Percentiles rank a stretch among this genome's conserved stretches.
Evolutionary conservation across 2,113 vertebrate species (phyloP).

Genomic region (Ailurus styani): DNA sequence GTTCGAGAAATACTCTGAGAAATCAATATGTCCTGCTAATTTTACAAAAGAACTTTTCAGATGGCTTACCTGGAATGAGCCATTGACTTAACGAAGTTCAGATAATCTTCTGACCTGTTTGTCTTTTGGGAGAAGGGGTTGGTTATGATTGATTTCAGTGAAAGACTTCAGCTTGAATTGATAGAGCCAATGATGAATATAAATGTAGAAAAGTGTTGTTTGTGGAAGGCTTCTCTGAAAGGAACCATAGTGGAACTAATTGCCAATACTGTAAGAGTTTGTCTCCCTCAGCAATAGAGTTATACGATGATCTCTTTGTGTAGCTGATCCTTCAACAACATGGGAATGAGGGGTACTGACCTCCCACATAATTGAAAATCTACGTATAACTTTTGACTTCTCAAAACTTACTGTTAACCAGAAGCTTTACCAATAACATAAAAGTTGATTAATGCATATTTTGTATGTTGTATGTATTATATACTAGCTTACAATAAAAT

Average conservation of each 20-base stretch:
- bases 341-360: background rate
- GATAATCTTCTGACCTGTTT: background rate
- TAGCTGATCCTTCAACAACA: background rate
- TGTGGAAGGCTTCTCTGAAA: background rate
- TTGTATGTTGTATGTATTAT: background rate
- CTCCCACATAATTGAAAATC: background rate
- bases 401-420: background rate
- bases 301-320: background rate
- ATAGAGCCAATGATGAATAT: background rate
- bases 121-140: background rate
- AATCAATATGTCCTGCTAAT: background rate
- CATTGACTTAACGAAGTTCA: background rate
- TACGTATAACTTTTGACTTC: background rate
- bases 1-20: background rate
- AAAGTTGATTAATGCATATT: background rate
- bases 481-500: background rate
- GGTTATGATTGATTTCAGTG: background rate
- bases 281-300: background rate
- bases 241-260: background rate
- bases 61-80: background rate
- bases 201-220: background rate
- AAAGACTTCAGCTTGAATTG: background rate
- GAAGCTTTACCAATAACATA: background rate
- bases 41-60: background rate
- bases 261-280: background rate